phyloP scores from a whole-genome alignment of 2,797 vertebrate species.

The Pelochelys cantorii region DNA sequence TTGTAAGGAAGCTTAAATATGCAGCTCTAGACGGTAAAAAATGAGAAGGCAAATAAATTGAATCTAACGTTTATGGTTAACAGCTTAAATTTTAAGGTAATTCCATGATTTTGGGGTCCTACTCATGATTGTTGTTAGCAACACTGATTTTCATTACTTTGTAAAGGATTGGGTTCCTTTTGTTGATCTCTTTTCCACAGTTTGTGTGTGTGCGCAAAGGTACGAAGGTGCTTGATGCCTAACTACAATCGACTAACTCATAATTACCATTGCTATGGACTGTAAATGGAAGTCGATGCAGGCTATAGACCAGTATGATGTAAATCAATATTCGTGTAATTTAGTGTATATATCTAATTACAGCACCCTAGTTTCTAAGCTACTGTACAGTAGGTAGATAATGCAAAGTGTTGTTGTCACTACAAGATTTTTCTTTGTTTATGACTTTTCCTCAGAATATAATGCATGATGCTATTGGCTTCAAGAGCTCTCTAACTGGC shows the following conservation, averaged over 20 bases:
- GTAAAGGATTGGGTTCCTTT: background rate
- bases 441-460: slow-evolving; percentile 86
- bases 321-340: background rate
- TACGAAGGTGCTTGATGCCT: background rate
- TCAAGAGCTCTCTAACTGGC: slow-evolving; percentile 86
- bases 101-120: background rate
- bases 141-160: background rate
- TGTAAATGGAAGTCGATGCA: background rate
- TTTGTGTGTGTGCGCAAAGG: background rate
- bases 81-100: background rate
- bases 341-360: background rate
- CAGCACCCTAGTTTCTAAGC: background rate
- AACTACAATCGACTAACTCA: background rate
- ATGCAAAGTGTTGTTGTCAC: background rate
- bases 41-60: background rate
- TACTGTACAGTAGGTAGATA: background rate
- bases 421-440: background rate
- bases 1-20: slow-evolving; percentile 8
- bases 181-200: background rate
- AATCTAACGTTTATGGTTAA: background rate
- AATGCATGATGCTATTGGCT: slow-evolving; percentile 98
- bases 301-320: background rate
- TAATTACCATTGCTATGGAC: background rate
- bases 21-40: background rate
- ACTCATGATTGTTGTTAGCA: background rate